Evolutionary conservation across 2,888 invertebrate species (phyloP).

Genomic region (Brachyptera putata): DNA sequence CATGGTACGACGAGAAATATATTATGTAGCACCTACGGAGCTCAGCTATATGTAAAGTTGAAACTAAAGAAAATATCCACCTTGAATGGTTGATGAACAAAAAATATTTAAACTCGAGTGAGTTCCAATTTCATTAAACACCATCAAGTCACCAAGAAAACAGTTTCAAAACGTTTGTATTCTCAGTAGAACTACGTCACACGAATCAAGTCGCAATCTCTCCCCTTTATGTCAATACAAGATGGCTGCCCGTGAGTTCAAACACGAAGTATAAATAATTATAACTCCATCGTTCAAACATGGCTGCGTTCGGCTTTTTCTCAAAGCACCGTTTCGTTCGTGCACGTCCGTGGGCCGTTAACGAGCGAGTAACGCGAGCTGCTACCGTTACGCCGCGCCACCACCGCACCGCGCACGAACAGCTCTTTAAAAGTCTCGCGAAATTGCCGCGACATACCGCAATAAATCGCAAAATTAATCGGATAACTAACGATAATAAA

Average conservation of each 20-base stretch:
- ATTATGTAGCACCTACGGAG: conserved; percentile 1
- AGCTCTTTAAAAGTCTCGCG: conserved; percentile 86
- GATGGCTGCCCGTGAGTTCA: too few relatives aligned
- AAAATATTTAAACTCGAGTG: too few relatives aligned
- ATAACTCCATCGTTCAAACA: too few relatives aligned
- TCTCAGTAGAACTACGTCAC: too few relatives aligned
- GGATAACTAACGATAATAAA: conserved; percentile 88
- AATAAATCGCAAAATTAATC: conserved; percentile 92
- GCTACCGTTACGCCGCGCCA: conserved; percentile 60
- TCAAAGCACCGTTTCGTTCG: conserved; percentile 78
- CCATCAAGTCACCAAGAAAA: too few relatives aligned
- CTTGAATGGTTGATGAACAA: too few relatives aligned
- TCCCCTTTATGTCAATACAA: too few relatives aligned
- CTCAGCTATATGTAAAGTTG: conserved; percentile 8
- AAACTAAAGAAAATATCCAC: too few relatives aligned
- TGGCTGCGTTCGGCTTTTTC: conserved; percentile 9
- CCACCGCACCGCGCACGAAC: conserved; percentile 61
- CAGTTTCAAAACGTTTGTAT: too few relatives aligned
- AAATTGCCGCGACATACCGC: conserved; percentile 93
- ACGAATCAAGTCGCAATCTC: too few relatives aligned
- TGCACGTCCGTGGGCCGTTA: conserved; percentile 71
- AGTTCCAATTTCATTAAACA: too few relatives aligned
- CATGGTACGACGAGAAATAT: not conserved
- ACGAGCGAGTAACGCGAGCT: conserved; percentile 77
- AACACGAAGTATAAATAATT: too few relatives aligned